Evolutionary conservation across 2,888 invertebrate species (phyloP).

Genomic region (Eulithis testata): DNA sequence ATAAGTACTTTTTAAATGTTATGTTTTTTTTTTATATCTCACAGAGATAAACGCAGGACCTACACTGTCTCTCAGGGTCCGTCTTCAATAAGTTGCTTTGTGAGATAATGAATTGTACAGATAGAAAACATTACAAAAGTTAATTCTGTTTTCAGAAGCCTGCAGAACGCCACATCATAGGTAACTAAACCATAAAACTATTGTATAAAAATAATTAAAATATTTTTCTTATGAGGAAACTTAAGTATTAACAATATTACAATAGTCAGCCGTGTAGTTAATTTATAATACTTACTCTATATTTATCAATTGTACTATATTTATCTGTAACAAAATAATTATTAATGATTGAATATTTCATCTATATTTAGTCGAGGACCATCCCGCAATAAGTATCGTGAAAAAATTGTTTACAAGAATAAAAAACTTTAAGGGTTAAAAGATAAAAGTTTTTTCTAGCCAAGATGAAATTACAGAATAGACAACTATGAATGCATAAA

Average conservation of each 20-base stretch:
- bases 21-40: too few relatives aligned
- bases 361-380: slow-evolving; percentile 5
- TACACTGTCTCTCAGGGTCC: too few relatives aligned
- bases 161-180: slow-evolving; percentile 72
- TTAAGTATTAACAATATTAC: not conserved
- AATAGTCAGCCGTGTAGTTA: not conserved
- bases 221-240: slow-evolving; percentile 11
- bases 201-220: not conserved
- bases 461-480: too few relatives aligned
- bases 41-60: too few relatives aligned
- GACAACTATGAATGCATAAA: too few relatives aligned
- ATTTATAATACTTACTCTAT: not conserved
- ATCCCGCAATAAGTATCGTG: not conserved
- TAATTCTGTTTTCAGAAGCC: slow-evolving; percentile 59
- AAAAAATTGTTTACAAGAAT: not conserved
- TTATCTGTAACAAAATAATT: not conserved
- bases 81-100: too few relatives aligned
- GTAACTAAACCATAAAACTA: slow-evolving; percentile 14
- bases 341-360: not conserved
- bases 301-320: not conserved
- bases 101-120: too few relatives aligned
- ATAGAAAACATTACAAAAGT: too few relatives aligned
- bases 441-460: too few relatives aligned
- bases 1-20: too few relatives aligned
- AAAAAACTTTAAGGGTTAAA: too few relatives aligned